Evolutionary conservation across 1,140 invertebrate species (phyloP).

Genomic region (Cherax quadricarinatus): DNA sequence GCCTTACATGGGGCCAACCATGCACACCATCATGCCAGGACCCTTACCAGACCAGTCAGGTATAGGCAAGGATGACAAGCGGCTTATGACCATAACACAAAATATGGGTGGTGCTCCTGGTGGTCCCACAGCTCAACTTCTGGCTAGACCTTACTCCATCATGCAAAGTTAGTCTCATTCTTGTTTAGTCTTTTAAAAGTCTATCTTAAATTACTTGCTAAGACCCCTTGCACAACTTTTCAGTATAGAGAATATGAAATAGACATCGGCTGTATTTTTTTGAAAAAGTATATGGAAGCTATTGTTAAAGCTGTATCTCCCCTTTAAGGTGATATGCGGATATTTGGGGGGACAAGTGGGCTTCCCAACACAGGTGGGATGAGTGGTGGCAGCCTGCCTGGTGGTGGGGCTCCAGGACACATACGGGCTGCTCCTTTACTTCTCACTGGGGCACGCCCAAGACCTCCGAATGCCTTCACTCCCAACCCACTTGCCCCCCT

Average conservation of each 20-base stretch:
- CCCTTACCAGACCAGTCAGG: constrained; percentile 43
- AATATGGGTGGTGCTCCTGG: constrained; percentile 47
- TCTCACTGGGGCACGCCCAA: constrained; percentile 54
- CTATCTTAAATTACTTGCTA: constrained; percentile 19
- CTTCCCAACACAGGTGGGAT: constrained; percentile 68
- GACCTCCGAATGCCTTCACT: constrained; percentile 68
- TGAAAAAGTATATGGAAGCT: constrained; percentile 15
- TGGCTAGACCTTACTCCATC: constrained; percentile 67
- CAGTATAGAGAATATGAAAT: constrained; percentile 28
- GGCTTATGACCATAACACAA: constrained; percentile 57
- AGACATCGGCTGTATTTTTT: constrained; percentile 37
- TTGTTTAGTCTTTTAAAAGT: constrained; percentile 29
- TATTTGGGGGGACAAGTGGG: constrained; percentile 69
- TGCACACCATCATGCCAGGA: constrained; percentile 61
- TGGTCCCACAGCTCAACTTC: constrained; percentile 55
- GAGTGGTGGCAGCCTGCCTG: constrained; percentile 61
- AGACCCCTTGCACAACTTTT: constrained; percentile 22
- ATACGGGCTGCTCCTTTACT: constrained; percentile 54
- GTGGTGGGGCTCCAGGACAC: constrained; percentile 59
- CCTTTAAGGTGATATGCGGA: constrained; percentile 69
- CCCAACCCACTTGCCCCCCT: constrained; percentile 62
- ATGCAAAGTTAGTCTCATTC: constrained; percentile 65
- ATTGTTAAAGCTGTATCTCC: constrained; percentile 62
- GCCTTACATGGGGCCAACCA: constrained; percentile 59
- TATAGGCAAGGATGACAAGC: constrained; percentile 58